Conservation (phyloP, 2,797 vertebrate genomes). For the Oryzias dopingdopingensis region DNA sequence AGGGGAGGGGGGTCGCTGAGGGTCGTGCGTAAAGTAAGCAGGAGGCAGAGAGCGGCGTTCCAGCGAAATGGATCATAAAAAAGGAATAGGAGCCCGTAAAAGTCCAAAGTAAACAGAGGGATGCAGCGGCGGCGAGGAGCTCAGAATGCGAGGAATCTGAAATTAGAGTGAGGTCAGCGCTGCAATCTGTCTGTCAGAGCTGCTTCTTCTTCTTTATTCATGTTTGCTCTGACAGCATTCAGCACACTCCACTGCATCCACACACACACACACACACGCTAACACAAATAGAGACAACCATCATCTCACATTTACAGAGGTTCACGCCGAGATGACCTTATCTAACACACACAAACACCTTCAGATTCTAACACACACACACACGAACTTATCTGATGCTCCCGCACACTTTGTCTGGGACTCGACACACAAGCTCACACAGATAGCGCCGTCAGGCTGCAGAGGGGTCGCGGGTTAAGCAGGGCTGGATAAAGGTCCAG, state of each 20-base stretch:
- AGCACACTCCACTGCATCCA: too few relatives aligned
- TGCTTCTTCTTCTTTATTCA: neutral
- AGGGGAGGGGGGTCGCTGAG: too few relatives aligned
- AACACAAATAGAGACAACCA: neutral
- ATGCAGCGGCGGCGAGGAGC: neutral
- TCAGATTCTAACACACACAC: neutral
- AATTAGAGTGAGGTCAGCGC: neutral
- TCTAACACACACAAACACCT: neutral
- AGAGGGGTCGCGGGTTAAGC: conserved; percentile 53
- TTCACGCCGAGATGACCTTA: neutral
- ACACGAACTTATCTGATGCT: neutral
- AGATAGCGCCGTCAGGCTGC: neutral
- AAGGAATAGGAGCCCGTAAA: neutral
- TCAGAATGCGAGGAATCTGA: neutral
- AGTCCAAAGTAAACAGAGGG: neutral
- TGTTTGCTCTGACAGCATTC: too few relatives aligned
- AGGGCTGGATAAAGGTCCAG: conserved; percentile 51
- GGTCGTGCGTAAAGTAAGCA: too few relatives aligned
- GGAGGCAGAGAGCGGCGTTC: neutral
- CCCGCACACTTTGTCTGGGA: neutral
- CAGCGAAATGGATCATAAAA: neutral
- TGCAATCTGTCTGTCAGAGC: neutral
- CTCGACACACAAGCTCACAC: conserved; percentile 1
- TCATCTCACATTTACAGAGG: neutral
- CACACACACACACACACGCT: neutral